A percentile compares a stretch with the other conserved stretches of the same genome.
Evolutionary conservation across 2,888 invertebrate genomes (phyloP).

Genomic region (Seladonia tumulorum): DNA sequence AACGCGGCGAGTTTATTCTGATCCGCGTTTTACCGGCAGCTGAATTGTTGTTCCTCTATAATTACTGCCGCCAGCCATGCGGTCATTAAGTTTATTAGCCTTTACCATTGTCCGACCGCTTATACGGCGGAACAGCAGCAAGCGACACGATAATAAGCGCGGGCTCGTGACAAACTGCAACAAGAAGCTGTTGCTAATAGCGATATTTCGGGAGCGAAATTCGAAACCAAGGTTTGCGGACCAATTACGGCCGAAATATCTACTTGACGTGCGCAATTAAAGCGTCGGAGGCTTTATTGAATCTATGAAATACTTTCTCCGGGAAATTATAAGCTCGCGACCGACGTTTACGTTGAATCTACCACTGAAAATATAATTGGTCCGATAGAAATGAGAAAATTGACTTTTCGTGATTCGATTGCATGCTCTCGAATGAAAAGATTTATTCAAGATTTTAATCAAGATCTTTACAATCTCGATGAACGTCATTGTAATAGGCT

Average conservation of each 20-base stretch:
- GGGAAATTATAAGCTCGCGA: background rate
- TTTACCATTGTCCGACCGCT: slow-evolving; percentile 13
- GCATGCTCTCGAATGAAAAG: too few relatives aligned
- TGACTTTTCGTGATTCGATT: too few relatives aligned
- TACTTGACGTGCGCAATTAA: background rate
- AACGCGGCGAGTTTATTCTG: background rate
- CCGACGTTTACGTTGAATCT: background rate
- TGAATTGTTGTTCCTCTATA: slow-evolving; percentile 37
- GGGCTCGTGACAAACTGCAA: background rate
- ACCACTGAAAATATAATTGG: background rate
- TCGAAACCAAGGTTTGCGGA: background rate
- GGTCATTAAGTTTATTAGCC: slow-evolving; percentile 34
- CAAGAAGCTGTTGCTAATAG: background rate
- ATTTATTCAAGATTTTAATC: too few relatives aligned
- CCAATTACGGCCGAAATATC: background rate
- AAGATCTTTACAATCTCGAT: background rate
- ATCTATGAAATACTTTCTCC: background rate
- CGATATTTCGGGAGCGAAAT: background rate
- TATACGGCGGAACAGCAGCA: background rate
- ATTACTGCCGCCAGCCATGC: slow-evolving; percentile 25
- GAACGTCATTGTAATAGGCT: too few relatives aligned
- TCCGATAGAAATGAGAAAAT: background rate
- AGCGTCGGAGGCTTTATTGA: background rate
- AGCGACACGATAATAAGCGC: background rate
- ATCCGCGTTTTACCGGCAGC: background rate